Evolutionary conservation across 2,797 vertebrate species (phyloP).

Genomic region (Pelodytes ibericus): DNA sequence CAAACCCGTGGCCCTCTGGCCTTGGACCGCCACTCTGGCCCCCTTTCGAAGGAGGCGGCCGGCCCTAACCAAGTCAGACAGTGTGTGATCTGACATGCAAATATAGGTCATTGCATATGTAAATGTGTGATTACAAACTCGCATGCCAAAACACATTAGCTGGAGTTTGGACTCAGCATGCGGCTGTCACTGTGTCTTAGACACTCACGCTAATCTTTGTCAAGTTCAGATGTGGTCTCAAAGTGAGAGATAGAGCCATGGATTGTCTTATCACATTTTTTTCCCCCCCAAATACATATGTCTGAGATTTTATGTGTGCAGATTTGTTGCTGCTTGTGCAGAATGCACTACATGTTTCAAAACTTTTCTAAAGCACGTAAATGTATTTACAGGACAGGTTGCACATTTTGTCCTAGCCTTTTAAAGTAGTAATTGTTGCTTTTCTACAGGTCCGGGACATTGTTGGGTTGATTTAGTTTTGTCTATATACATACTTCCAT

Average conservation of each 20-base stretch:
- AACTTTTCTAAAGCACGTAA: background rate
- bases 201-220: conserved; percentile 92
- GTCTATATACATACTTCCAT: too few relatives aligned
- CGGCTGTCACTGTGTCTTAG: conserved; percentile 93
- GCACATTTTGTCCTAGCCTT: too few relatives aligned
- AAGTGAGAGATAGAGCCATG: conserved; percentile 28
- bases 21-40: conserved; percentile 87
- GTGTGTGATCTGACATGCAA: conserved; percentile 99
- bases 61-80: conserved; percentile 93
- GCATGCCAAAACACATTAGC: conserved; percentile 99
- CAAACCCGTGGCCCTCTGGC: conserved; percentile 84
- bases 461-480: too few relatives aligned
- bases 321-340: conserved; percentile 7
- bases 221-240: conserved; percentile 70
- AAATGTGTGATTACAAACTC: conserved; percentile 99
- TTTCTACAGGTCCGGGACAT: too few relatives aligned
- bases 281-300: conserved; percentile 29
- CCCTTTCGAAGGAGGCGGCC: conserved; percentile 88
- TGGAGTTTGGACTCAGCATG: conserved; percentile 96
- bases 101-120: conserved; percentile 99
- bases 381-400: too few relatives aligned
- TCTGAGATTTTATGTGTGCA: background rate
- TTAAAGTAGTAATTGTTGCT: too few relatives aligned
- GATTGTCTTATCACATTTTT: conserved; percentile 35
- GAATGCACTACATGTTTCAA: background rate